Conservation (phyloP, 2,113 vertebrate genomes). For the Myrmecobius fasciatus region DNA sequence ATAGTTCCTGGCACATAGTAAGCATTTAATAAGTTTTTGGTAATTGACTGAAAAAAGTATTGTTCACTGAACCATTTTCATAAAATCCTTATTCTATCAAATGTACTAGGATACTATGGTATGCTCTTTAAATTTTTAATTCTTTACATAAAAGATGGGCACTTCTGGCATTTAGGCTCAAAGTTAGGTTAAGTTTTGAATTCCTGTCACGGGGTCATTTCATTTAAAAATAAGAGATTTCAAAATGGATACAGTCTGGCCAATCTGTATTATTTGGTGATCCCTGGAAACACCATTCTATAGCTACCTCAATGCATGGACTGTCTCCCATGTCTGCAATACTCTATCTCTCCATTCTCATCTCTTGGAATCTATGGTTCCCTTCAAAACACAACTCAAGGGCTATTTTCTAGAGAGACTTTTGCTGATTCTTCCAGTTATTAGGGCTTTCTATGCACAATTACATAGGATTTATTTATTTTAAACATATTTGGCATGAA, state of each 20-base stretch:
- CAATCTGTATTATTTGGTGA: not conserved
- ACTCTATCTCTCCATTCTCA: not conserved
- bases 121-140: not conserved
- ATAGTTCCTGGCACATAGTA: not conserved
- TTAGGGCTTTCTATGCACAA: not conserved
- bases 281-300: not conserved
- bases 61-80: not conserved
- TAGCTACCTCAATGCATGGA: not conserved
- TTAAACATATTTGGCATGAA: not conserved
- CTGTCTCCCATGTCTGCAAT: not conserved
- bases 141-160: not conserved
- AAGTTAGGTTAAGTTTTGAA: not conserved
- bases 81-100: not conserved
- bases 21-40: conserved; percentile 21
- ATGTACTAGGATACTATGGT: not conserved
- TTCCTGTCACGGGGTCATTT: not conserved
- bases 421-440: not conserved
- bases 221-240: not conserved
- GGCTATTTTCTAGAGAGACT: not conserved
- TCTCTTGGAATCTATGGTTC: not conserved
- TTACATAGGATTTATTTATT: not conserved
- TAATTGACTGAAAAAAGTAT: conserved; percentile 12
- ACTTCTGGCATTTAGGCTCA: not conserved
- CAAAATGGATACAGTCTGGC: not conserved
- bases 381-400: not conserved